Evolutionary conservation across 2,797 vertebrate genomes (phyloP).

Genomic region (Discoglossus pictus): DNA sequence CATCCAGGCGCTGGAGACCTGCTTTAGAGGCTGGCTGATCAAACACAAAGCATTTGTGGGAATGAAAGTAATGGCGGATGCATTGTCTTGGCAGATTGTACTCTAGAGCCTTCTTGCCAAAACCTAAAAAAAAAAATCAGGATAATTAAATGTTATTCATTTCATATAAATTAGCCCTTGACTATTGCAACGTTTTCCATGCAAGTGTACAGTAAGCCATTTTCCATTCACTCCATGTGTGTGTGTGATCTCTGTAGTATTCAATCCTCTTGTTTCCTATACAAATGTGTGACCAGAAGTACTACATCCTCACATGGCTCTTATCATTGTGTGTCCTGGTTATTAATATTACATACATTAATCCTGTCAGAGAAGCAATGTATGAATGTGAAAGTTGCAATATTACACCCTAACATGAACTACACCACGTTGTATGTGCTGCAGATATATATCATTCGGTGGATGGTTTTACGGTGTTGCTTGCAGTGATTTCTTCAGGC

Average conservation of each 20-base stretch:
- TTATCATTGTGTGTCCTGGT: too few relatives aligned
- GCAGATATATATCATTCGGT: neutral
- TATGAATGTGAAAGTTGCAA: neutral
- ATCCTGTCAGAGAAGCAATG: neutral
- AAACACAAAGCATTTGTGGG: slow-evolving; percentile 37
- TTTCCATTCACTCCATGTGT: too few relatives aligned
- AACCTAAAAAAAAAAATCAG: neutral
- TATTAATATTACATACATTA: too few relatives aligned
- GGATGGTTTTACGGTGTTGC: neutral
- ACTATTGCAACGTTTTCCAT: too few relatives aligned
- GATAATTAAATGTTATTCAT: too few relatives aligned
- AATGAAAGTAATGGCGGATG: slow-evolving; percentile 23
- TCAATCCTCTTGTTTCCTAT: too few relatives aligned
- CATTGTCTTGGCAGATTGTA: slow-evolving; percentile 8
- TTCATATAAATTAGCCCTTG: too few relatives aligned
- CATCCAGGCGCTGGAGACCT: slow-evolving; percentile 50
- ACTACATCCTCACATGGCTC: too few relatives aligned
- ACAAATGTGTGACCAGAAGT: too few relatives aligned
- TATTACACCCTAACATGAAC: neutral
- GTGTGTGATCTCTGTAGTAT: too few relatives aligned
- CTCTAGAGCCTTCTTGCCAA: neutral
- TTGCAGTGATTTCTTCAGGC: neutral
- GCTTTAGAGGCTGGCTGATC: slow-evolving; percentile 22
- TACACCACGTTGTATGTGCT: too few relatives aligned
- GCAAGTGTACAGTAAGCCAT: too few relatives aligned